phyloP scores from a whole-genome alignment of 2,888 invertebrate species.

The Malthinus flaveolus region DNA sequence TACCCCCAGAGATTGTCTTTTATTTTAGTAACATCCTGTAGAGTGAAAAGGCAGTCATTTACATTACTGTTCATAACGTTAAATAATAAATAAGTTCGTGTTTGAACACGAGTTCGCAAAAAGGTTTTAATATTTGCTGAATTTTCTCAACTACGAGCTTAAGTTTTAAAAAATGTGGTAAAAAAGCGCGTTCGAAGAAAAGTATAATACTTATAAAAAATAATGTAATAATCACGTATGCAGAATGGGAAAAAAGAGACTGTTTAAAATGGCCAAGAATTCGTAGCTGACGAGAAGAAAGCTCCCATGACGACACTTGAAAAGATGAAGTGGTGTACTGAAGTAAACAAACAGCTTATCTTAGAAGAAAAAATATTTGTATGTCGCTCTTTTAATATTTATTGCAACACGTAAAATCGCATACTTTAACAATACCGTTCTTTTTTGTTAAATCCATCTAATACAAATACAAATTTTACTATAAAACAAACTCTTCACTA shows the following conservation, averaged over 20 bases:
- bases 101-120: background rate
- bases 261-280: constrained; percentile 6
- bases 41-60: no score
- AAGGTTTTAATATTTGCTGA: background rate
- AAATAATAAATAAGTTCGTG: background rate
- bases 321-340: constrained; percentile 7
- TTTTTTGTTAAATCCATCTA: no score
- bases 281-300: constrained; percentile 3
- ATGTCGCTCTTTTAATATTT: background rate
- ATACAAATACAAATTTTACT: no score
- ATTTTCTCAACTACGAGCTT: background rate
- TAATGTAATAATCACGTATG: constrained; percentile 6
- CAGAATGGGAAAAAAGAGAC: background rate
- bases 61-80: background rate
- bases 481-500: no score
- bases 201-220: constrained; percentile 1
- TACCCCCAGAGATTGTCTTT: no score
- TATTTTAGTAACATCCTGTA: no score
- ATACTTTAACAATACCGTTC: no score
- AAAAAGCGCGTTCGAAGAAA: background rate
- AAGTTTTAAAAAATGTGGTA: background rate
- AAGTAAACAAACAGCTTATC: constrained; percentile 1
- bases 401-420: background rate
- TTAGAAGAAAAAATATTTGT: constrained; percentile 2
- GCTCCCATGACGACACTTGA: constrained; percentile 4